Percentiles rank a stretch among this genome's conserved stretches.
Conservation (phyloP, 2,797 vertebrate species). For the Knipowitschia caucasica region DNA sequence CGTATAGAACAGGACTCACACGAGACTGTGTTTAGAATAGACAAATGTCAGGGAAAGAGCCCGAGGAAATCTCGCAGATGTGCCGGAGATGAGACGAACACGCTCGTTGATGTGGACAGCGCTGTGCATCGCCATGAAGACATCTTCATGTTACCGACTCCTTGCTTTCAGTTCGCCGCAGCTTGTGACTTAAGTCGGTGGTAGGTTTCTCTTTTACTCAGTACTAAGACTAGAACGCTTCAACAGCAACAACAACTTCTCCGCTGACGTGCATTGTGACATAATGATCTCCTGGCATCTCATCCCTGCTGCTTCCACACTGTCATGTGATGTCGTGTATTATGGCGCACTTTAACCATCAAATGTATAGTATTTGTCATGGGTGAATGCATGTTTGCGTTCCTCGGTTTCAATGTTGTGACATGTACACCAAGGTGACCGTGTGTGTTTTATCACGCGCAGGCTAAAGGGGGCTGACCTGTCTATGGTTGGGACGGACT, state of each 20-base stretch:
- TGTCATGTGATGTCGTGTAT: neutral
- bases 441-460: conserved; percentile 28
- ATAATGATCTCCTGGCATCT: neutral
- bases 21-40: conserved; percentile 4
- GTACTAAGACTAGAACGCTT: neutral
- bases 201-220: conserved; percentile 34
- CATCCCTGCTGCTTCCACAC: neutral
- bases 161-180: conserved; percentile 46
- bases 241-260: neutral
- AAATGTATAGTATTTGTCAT: conserved; percentile 20
- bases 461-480: conserved; percentile 43
- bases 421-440: conserved; percentile 3
- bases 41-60: conserved; percentile 1
- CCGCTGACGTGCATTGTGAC: neutral
- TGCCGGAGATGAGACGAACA: conserved; percentile 22
- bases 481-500: conserved; percentile 18
- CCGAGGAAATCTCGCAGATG: neutral
- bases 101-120: conserved; percentile 15
- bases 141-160: conserved; percentile 36
- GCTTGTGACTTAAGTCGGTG: conserved; percentile 39
- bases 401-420: neutral
- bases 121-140: conserved; percentile 37
- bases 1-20: neutral
- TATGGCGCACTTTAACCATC: conserved; percentile 9
- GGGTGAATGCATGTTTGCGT: conserved; percentile 5